Percentiles rank a stretch among this genome's conserved stretches.
phyloP scores from a whole-genome alignment of 2,888 invertebrate species.

The Chrysolina haemoptera region DNA sequence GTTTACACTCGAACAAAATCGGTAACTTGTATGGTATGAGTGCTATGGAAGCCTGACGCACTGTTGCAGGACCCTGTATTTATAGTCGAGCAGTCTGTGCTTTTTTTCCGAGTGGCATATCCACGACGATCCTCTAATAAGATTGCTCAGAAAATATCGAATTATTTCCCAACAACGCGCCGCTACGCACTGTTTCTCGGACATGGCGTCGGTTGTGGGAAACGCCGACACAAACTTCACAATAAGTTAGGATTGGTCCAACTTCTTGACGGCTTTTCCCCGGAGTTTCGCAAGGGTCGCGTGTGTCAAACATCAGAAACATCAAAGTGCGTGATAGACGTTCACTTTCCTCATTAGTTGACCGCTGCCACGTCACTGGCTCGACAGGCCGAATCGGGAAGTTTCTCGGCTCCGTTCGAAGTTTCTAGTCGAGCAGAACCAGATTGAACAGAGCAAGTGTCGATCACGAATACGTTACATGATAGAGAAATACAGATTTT shows the following conservation, averaged over 20 bases:
- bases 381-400: background rate
- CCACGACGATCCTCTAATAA: background rate
- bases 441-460: too few species aligned
- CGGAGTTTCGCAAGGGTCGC: slow-evolving; percentile 11
- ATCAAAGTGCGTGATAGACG: slow-evolving; percentile 19
- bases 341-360: slow-evolving; percentile 17
- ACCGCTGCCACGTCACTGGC: slow-evolving; percentile 19
- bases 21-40: too few species aligned
- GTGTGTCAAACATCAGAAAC: slow-evolving; percentile 18
- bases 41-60: too few species aligned
- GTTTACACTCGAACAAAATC: too few species aligned
- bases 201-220: background rate
- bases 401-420: background rate
- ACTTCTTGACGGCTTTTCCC: slow-evolving; percentile 14
- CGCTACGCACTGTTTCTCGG: background rate
- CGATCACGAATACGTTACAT: too few species aligned
- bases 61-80: too few species aligned
- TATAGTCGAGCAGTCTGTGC: too few species aligned
- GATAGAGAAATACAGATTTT: too few species aligned
- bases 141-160: slow-evolving; percentile 5
- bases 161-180: background rate
- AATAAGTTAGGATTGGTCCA: slow-evolving; percentile 7
- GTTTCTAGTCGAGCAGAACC: background rate
- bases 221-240: slow-evolving; percentile 12
- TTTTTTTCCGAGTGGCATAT: background rate